Evolutionary conservation across 1,140 invertebrate species (phyloP), one percentile per base, ranked within the genome.

Genomic region (Aphaenogaster rudis): DNA sequence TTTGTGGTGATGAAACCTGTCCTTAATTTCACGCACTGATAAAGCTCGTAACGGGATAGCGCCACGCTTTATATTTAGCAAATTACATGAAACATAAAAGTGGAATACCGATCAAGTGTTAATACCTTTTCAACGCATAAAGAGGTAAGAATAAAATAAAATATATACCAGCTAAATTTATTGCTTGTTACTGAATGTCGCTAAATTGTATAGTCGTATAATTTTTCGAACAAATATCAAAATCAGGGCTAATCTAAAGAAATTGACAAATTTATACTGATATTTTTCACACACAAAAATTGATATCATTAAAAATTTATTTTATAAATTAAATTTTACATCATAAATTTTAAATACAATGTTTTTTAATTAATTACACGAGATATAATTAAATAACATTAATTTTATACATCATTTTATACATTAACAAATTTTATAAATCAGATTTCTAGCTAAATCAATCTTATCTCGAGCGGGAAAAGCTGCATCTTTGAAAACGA

Each of bases 1-100:
- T 72, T 59, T 33, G 15, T 8, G 36, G 6, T 57, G 39, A 80
- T 21, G 57, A 64, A 79, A 67, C 17, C 6, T 52, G 21, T 42
- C 36, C 64, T 21, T 54, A 54, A 54, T 39, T 80, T 80, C 45
- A 67, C 45, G 78, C 63, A 39, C 78, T 69, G 48, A 80, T 80
- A 69, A 69, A 67, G 5, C 2, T 69, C n/a, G 15, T 69, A 80
- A 67, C 48, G 45, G 61, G 11, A 67, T 28, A 42, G 13, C 36
- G 52, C n/a, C 3, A 79, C 17, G 8, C 7, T 80, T 80, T 42
- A 69, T 33, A 80, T 42, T 80, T 80, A 13, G 13, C 48, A 21
- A 54, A 42, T 63, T 28, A 2, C 7, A 11, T 21, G n/a, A 36
- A 28, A 59, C 17, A 66, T 52, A 36, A 39, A 28, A 80, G 45